A percentile compares a stretch with the other conserved stretches of the same genome.
Conservation (phyloP, 2,113 vertebrate species). For the Silurus meridionalis region DNA sequence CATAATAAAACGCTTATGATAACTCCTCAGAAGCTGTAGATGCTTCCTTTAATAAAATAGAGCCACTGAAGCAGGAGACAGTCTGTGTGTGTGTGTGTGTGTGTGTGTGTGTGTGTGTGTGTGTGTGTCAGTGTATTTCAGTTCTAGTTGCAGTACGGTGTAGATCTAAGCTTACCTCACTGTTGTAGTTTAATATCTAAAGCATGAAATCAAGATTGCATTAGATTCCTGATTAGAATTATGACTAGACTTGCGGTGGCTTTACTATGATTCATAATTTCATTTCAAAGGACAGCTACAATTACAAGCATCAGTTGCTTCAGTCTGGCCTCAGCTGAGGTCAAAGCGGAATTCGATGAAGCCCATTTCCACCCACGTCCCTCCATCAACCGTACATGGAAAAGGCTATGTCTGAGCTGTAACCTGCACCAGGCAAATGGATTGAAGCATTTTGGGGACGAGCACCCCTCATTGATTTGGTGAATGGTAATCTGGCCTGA, state of each 20-base stretch:
- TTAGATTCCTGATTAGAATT: conserved; percentile 47
- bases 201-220: conserved; percentile 44
- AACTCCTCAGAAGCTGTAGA: conserved; percentile 71
- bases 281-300: conserved; percentile 40
- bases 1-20: conserved; percentile 82
- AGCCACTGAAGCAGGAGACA: conserved; percentile 69
- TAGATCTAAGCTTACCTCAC: conserved; percentile 41
- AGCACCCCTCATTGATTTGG: conserved; percentile 71
- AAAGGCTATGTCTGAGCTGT: conserved; percentile 31
- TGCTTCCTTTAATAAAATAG: conserved; percentile 78
- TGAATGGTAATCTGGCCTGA: conserved; percentile 70
- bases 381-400: conserved; percentile 1
- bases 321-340: conserved; percentile 5
- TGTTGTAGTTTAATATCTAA: conserved; percentile 45
- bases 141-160: conserved; percentile 26
- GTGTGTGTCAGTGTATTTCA: conserved; percentile 19
- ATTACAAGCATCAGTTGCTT: conserved; percentile 15
- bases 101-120: conserved; percentile 45
- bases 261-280: conserved; percentile 38
- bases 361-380: conserved; percentile 10
- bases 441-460: conserved; percentile 65
- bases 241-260: conserved; percentile 1
- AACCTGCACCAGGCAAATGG: conserved; percentile 25
- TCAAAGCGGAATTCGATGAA: conserved; percentile 6
- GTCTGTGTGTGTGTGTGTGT: conserved; percentile 46